Evolutionary conservation across 2,888 invertebrate genomes (phyloP).

Genomic region (Helleia helle): DNA sequence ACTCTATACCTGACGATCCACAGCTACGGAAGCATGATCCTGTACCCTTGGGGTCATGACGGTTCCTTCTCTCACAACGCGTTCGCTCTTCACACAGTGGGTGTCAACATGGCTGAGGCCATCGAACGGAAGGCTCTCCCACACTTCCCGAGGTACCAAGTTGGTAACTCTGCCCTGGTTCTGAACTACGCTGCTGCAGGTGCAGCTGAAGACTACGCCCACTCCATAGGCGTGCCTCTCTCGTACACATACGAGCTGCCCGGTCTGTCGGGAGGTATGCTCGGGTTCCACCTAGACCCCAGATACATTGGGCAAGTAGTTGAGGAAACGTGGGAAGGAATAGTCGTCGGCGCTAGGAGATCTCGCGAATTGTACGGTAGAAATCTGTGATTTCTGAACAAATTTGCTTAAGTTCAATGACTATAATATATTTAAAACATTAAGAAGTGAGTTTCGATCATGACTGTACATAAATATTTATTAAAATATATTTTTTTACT

Average conservation of each 20-base stretch:
- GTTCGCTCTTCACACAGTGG: conserved; percentile 51
- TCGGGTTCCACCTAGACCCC: conserved; percentile 75
- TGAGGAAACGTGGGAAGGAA: conserved; percentile 6
- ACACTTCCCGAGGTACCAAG: conserved; percentile 52
- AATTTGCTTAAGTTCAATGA: too few relatives aligned
- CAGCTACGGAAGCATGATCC: conserved; percentile 80
- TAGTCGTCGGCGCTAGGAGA: conserved; percentile 7
- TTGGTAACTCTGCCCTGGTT: conserved; percentile 65
- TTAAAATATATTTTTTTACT: too few relatives aligned
- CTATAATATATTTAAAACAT: too few relatives aligned
- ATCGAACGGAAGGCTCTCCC: conserved; percentile 38
- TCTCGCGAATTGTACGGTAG: conserved; percentile 10
- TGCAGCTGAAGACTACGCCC: conserved; percentile 79
- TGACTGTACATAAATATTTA: too few relatives aligned
- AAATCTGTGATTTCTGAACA: too few relatives aligned
- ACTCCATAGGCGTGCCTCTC: conserved; percentile 68
- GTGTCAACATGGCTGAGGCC: conserved; percentile 47
- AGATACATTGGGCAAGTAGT: conserved; percentile 70
- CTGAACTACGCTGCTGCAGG: conserved; percentile 74
- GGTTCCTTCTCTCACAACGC: conserved; percentile 59
- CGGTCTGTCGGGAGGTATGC: not conserved
- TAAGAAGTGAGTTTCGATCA: not conserved
- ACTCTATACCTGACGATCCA: conserved; percentile 82
- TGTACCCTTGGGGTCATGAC: conserved; percentile 80
- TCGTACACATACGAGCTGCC: conserved; percentile 74